Percentiles rank a stretch among this genome's conserved stretches.
Evolutionary conservation across 2,797 vertebrate species (phyloP).

Genomic region (Falco rusticolus): DNA sequence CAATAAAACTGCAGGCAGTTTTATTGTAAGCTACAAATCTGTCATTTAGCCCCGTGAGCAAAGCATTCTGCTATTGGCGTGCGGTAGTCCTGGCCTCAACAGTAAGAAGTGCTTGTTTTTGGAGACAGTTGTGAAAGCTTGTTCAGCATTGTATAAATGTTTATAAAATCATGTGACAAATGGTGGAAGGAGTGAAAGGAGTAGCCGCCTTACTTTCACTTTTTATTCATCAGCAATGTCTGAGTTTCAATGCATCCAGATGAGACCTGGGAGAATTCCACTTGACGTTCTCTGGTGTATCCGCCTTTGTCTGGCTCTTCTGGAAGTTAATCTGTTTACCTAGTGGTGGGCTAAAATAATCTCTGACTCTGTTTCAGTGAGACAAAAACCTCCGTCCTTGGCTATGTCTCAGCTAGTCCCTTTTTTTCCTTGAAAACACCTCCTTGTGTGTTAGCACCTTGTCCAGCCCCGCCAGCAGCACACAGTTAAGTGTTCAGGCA

Average conservation of each 20-base stretch:
- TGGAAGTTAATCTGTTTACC: neutral
- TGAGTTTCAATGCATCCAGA: neutral
- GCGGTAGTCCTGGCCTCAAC: neutral
- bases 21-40: slow-evolving; percentile 30
- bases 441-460: neutral
- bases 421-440: neutral
- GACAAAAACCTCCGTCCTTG: neutral
- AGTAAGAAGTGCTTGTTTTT: neutral
- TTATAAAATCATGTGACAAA: neutral
- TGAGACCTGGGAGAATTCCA: neutral
- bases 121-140: neutral
- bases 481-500: neutral
- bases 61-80: neutral
- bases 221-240: neutral
- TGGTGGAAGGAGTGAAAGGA: neutral
- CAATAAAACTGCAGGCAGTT: slow-evolving; percentile 29
- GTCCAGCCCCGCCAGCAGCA: neutral
- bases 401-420: neutral
- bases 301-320: neutral
- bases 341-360: neutral
- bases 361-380: neutral
- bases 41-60: neutral
- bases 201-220: neutral
- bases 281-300: neutral
- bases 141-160: neutral